Base-by-base conservation (phyloP, 2,888 invertebrate genomes). In the Sinodicranocentrus sp. region DNA sequence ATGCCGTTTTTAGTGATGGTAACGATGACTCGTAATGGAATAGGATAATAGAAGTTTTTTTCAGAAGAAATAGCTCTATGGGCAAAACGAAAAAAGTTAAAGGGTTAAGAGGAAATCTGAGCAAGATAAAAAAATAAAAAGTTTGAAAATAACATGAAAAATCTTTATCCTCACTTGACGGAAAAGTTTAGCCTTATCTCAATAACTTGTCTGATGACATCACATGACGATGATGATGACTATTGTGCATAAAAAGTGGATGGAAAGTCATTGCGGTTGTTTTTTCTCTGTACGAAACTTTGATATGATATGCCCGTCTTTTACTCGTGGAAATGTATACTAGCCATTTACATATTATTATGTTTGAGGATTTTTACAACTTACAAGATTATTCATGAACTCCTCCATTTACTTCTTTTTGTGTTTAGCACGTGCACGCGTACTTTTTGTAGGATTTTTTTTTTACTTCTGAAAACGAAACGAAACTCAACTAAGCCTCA, bases 11-110 rank as follows among this genome's bases (percentile, higher is more conserved):
- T n/a, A 48, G 10, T 67, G 43, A 33, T 43, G 65, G 33, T 61
- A 61, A 61, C 19, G 61, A 28, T 61, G 15, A 33, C n/a, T 43
- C 13, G 43, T 13, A 39, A 67, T 67, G 43, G 63, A 63, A 63
- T 28, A 28, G 63, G 26, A 63, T 63, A 63, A 63, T 63, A 28
- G 21, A 57, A 57, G 57, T 57, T 57, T 39, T 63, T 63, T 63
- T n/a, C 13, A 17, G 2, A 21, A 13, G 43, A 63, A 63, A 63
- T 63, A 2, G 19, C 57, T n/a, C n/a, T 57, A 15, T 26, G 26
- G n/a, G 43, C 19, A 21, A 10, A 39, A n/a, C n/a, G n/a, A n/a
- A 67, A 15, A 67, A 67, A 67, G 65, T 63, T 63, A 15, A 67
- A 67, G 43, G 65, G 61, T 19, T 67, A 43, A 28, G n/a, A 43